phyloP scores from a whole-genome alignment of 2,113 vertebrate genomes.

The Fregata magnificens region DNA sequence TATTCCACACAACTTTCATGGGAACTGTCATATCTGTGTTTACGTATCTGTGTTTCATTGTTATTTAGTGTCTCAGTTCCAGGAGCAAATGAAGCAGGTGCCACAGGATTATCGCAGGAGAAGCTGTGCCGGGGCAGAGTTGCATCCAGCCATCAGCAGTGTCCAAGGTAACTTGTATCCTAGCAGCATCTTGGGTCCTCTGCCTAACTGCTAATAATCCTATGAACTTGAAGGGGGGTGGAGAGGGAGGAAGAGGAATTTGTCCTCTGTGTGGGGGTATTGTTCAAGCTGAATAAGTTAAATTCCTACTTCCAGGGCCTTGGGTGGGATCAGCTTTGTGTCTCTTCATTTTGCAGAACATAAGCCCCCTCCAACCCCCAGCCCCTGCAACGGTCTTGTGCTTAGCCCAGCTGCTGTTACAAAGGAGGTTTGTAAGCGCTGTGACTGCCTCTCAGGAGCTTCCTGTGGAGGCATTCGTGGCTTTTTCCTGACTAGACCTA shows the following conservation, averaged over 20 bases:
- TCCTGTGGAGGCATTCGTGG: neutral
- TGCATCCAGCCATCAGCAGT: neutral
- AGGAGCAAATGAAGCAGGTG: neutral
- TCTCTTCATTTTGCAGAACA: neutral
- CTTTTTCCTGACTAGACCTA: neutral
- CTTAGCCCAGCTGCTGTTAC: neutral
- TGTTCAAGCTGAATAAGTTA: neutral
- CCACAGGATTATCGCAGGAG: neutral
- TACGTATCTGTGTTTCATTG: neutral
- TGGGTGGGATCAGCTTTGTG: neutral
- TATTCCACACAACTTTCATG: neutral
- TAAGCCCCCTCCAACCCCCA: too few species aligned
- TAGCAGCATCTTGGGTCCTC: neutral
- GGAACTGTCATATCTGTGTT: neutral
- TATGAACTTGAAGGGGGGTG: neutral
- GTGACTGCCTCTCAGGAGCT: neutral
- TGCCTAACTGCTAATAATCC: neutral
- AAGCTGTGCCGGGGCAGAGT: neutral
- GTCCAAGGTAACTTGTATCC: neutral
- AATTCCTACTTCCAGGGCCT: neutral
- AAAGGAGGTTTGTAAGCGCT: neutral
- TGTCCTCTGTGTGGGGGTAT: neutral
- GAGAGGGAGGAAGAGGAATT: neutral
- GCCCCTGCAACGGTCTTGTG: rapidly evolving
- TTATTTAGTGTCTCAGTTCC: neutral